Base-by-base conservation (phyloP, 2,888 invertebrate species). In the Hypena proboscidalis region DNA sequence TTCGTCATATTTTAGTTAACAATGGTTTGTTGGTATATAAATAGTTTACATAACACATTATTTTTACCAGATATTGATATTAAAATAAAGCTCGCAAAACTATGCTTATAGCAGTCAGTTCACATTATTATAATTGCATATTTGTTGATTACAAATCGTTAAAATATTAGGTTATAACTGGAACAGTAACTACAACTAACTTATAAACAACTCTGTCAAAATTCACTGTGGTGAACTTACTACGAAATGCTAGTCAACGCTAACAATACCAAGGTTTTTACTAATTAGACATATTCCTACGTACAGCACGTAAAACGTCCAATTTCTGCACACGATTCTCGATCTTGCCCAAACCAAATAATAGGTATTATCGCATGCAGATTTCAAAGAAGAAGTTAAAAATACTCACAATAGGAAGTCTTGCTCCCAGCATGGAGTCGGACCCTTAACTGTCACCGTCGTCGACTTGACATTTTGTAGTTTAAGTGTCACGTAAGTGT, bases 401-500 rank as follows among this genome's bases (percentile, higher is more conserved):
- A 76, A 71, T 85, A 96, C 98, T 97, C 92, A 99, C 98, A 99
- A 99, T 83, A 98, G 95, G 93, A 98, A 99, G 92, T 99, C 98
- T 92, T 98, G 98, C 90, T 98, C 98, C 98, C 98, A 99, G 89
- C 96, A 95, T 82, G 99, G 99, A 90, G 95, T 95, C 83, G 95
- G 95, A 80, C 99, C 99, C 93, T 98, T 98, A 68, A 98, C 98
- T 76, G 97, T 97, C 77, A 98, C 97, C 77, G 98, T 99, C 65
- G 98, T 98, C 57, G 98, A 98, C 92, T 98, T 99, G 81, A 99
- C 98, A 94, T 98, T 98, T 92, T 98, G 98, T 67, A 99, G 94
- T 90, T 98, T 99, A 76, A 99, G 93, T 66, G 97, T 98, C 85
- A 98, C 98, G 93, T 99, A 99, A 66, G 97, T 96, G 92, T 97